These are phyloP conservation scores for Tetramorium parvispinum DNA, from an alignment of 1,140 invertebrate genomes.

Conservation along the genomic window DNA sequence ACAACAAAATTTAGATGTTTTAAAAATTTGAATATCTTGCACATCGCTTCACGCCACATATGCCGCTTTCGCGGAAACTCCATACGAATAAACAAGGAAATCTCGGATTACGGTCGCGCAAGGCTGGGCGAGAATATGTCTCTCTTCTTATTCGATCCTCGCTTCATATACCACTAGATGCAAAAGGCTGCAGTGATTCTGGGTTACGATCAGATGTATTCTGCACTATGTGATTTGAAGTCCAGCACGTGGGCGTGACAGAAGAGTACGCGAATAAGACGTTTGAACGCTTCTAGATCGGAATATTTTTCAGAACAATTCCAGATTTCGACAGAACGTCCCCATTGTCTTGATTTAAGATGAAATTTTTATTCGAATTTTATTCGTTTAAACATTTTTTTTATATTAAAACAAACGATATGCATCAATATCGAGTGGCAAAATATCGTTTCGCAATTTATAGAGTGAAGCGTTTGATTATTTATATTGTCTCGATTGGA, in stretches of 20 bases:
- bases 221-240: not conserved
- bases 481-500: not conserved
- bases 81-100: not conserved
- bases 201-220: slow-evolving; percentile 25
- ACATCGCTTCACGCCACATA: not conserved
- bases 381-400: not conserved
- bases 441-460: not conserved
- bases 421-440: not conserved
- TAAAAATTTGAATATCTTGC: not conserved
- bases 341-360: not conserved
- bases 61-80: not conserved
- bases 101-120: slow-evolving; percentile 24
- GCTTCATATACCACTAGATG: slow-evolving; percentile 33
- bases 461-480: not conserved
- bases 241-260: slow-evolving; percentile 33
- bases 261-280: slow-evolving; percentile 8
- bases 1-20: not conserved
- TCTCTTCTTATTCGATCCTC: slow-evolving; percentile 45
- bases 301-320: not conserved
- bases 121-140: slow-evolving; percentile 16
- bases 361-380: not conserved
- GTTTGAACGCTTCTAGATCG: not conserved
- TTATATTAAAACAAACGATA: not conserved
- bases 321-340: not conserved
- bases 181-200: slow-evolving; percentile 7